Conservation (phyloP, 2,888 invertebrate species). For the Tyria jacobaeae region DNA sequence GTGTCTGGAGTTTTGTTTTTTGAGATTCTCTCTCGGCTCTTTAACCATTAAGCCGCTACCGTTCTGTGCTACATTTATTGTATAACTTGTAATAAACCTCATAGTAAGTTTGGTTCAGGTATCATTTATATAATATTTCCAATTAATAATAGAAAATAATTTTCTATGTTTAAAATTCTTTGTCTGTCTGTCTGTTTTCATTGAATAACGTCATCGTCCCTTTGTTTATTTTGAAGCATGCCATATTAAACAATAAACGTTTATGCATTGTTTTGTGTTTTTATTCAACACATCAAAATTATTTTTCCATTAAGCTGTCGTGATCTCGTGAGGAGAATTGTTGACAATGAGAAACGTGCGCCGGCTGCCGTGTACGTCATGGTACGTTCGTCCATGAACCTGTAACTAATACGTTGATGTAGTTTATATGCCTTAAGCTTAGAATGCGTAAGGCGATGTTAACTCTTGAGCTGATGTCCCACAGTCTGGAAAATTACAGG, state of each 20-base stretch:
- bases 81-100: no score
- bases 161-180: no score
- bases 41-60: no score
- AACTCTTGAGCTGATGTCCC: background rate
- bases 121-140: no score
- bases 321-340: constrained; percentile 8
- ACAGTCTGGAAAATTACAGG: background rate
- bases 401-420: constrained; percentile 12
- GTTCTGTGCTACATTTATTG: no score
- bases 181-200: background rate
- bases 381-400: constrained; percentile 23
- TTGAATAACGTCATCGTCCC: background rate
- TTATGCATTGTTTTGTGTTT: constrained; percentile 1
- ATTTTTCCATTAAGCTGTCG: constrained; percentile 22
- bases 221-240: background rate
- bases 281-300: background rate
- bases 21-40: no score
- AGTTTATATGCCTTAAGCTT: background rate
- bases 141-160: no score
- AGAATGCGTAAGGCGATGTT: no score
- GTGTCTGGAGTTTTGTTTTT: no score
- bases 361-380: constrained; percentile 39
- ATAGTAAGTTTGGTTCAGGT: no score
- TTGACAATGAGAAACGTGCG: constrained; percentile 32
- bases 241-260: background rate